Percentiles rank a stretch among this genome's conserved stretches.
Evolutionary conservation across 2,797 vertebrate genomes (phyloP).

Genomic region (Acomys russatus): DNA sequence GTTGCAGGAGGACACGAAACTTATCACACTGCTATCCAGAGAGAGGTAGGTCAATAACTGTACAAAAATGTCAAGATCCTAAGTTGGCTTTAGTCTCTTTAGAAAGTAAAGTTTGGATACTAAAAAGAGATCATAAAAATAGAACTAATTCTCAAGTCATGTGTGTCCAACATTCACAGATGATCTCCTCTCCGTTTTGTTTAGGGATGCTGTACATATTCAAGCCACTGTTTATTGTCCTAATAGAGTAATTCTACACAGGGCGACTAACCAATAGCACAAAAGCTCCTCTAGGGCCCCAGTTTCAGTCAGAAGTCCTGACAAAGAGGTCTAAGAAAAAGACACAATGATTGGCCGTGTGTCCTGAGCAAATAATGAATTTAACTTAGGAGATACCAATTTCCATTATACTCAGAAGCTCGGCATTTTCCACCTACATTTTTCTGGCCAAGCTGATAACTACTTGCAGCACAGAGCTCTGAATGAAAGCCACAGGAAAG

Average conservation of each 20-base stretch:
- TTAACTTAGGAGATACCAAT: constrained; percentile 59
- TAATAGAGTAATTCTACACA: constrained; percentile 55
- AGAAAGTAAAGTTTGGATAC: constrained; percentile 46
- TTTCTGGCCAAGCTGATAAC: constrained; percentile 14
- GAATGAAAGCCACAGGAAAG: background rate
- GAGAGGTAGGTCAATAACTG: constrained; percentile 24
- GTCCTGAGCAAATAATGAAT: constrained; percentile 11
- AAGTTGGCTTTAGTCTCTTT: constrained; percentile 63
- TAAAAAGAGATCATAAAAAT: constrained; percentile 42
- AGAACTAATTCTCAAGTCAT: constrained; percentile 33
- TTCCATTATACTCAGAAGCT: constrained; percentile 46
- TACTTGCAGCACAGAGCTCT: constrained; percentile 18
- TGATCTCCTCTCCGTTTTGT: background rate
- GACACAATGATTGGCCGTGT: background rate
- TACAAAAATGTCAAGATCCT: constrained; percentile 30
- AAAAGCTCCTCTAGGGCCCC: background rate
- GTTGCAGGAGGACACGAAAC: constrained; percentile 19
- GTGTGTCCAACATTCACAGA: constrained; percentile 28
- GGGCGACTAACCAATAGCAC: constrained; percentile 38
- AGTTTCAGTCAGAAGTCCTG: constrained; percentile 54
- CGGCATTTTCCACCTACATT: background rate
- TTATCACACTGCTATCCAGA: constrained; percentile 43
- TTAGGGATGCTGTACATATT: constrained; percentile 41
- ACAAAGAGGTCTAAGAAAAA: constrained; percentile 49
- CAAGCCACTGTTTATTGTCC: constrained; percentile 27